Percentiles rank a stretch among this genome's conserved stretches.
Evolutionary conservation across 35 echinoderm and acorn worm genomes (phyloP).

Genomic region (Holothuria glaberrima): DNA sequence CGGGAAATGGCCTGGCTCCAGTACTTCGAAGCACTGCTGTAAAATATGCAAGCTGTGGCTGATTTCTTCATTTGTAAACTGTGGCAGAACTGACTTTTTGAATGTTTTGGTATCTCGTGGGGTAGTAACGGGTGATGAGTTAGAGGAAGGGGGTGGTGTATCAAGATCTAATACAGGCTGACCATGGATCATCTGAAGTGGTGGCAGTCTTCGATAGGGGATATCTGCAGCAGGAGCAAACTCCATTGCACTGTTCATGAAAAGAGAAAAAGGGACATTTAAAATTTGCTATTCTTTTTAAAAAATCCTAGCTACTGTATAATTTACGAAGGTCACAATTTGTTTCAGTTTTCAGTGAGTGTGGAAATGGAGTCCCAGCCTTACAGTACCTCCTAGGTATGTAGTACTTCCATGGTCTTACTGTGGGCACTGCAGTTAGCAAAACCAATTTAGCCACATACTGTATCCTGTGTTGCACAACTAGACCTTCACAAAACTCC

Average conservation of each 20-base stretch:
- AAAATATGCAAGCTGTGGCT: slow-evolving; percentile 78
- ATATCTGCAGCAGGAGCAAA: slow-evolving; percentile 49
- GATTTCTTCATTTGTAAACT: slow-evolving; percentile 78
- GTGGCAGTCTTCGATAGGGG: slow-evolving; percentile 76
- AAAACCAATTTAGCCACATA: too few species aligned
- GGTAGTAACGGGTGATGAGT: slow-evolving; percentile 59
- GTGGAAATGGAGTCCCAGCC: too few species aligned
- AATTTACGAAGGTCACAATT: too few species aligned
- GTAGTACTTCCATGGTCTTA: too few species aligned
- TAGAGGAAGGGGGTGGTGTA: slow-evolving; percentile 82
- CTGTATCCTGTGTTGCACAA: too few species aligned
- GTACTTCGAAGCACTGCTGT: slow-evolving; percentile 79
- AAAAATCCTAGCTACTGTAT: too few species aligned
- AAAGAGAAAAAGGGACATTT: not conserved
- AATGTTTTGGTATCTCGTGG: slow-evolving; percentile 38
- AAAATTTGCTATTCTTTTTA: too few species aligned
- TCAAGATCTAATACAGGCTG: slow-evolving; percentile 85
- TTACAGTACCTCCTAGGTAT: too few species aligned
- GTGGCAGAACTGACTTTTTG: slow-evolving; percentile 43
- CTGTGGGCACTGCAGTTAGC: too few species aligned
- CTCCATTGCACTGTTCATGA: slow-evolving; percentile 66
- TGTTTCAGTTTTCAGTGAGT: too few species aligned
- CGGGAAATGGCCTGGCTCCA: slow-evolving; percentile 68
- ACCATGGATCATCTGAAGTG: slow-evolving; percentile 84
- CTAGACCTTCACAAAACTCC: too few species aligned